phyloP scores from a whole-genome alignment of 2,797 vertebrate genomes.

The Urophycis tenuis region DNA sequence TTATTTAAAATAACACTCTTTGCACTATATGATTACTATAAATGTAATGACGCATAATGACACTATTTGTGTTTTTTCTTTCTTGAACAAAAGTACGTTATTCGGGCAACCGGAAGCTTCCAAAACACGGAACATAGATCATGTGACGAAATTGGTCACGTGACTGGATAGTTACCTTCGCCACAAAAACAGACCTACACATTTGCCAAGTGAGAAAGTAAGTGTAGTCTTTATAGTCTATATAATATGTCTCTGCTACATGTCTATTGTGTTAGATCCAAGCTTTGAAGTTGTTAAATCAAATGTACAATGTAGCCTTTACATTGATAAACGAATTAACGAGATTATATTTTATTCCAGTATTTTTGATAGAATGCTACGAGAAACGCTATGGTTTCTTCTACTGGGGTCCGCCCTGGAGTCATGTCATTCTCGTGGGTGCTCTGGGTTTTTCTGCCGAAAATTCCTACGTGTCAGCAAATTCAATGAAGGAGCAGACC shows the following conservation, averaged over 20 bases:
- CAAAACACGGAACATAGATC: background rate
- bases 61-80: too few relatives aligned
- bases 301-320: background rate
- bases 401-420: conserved; percentile 49
- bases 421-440: conserved; percentile 43
- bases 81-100: background rate
- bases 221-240: background rate
- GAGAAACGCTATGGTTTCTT: conserved; percentile 46
- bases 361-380: conserved; percentile 39
- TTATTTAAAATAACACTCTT: too few relatives aligned
- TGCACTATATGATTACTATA: too few relatives aligned
- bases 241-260: background rate
- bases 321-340: background rate
- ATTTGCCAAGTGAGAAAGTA: background rate
- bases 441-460: conserved; percentile 68
- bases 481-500: conserved; percentile 47
- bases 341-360: conserved; percentile 1
- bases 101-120: background rate
- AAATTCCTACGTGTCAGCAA: conserved; percentile 52
- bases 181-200: background rate
- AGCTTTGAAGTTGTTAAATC: background rate
- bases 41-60: too few relatives aligned
- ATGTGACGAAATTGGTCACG: background rate
- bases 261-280: background rate
- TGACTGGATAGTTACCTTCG: background rate